Conservation (phyloP, 2,797 vertebrate species). For the Alosa sapidissima region DNA sequence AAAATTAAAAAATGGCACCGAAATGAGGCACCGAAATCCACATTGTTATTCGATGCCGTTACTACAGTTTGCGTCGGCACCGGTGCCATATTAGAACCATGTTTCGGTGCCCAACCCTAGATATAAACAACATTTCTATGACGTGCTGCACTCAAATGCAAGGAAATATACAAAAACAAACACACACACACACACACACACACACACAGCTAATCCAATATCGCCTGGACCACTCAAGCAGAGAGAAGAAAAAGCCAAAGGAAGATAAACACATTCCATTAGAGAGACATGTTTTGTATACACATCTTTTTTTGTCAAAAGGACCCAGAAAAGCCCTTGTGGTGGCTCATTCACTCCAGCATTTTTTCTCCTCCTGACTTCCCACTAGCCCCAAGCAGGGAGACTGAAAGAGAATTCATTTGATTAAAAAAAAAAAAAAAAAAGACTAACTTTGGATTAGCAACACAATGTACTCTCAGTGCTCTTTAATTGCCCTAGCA, state of each 20-base stretch:
- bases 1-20: too few relatives aligned
- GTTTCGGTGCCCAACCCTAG: too few relatives aligned
- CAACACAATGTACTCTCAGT: neutral
- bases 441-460: slow-evolving; percentile 19
- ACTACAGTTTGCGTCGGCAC: too few relatives aligned
- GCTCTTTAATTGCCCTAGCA: neutral
- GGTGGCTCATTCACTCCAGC: neutral
- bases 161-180: neutral
- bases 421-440: slow-evolving; percentile 34
- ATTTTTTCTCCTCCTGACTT: neutral
- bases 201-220: slow-evolving; percentile 40
- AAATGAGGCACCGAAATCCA: too few relatives aligned
- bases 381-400: neutral
- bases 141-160: neutral
- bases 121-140: neutral
- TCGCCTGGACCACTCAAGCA: slow-evolving; percentile 43
- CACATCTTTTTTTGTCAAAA: slow-evolving; percentile 27
- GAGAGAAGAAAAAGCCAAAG: slow-evolving; percentile 31
- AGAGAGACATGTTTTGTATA: slow-evolving; percentile 38
- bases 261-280: slow-evolving; percentile 59
- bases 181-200: neutral
- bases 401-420: neutral
- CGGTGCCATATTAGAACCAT: too few relatives aligned
- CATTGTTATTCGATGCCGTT: too few relatives aligned
- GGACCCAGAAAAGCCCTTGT: neutral